phyloP scores from a whole-genome alignment of 1,140 invertebrate species.

The Drosophila auraria region DNA sequence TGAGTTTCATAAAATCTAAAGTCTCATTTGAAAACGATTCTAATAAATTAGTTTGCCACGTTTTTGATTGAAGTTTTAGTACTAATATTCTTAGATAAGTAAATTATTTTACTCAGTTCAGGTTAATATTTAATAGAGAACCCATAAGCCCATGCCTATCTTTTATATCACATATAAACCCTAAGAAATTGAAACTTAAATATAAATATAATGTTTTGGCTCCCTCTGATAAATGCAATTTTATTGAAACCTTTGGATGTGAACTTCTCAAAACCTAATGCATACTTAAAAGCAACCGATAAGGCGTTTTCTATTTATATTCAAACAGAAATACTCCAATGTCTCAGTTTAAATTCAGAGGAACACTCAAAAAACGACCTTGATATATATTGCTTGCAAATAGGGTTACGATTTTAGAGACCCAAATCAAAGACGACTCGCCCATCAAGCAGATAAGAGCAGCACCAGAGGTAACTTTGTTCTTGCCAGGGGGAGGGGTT shows the following conservation, averaged over 20 bases:
- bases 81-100: neutral
- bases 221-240: neutral
- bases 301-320: neutral
- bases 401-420: slow-evolving; percentile 10
- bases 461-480: neutral
- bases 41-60: neutral
- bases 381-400: slow-evolving; percentile 21
- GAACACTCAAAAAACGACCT: slow-evolving; percentile 1
- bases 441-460: slow-evolving; percentile 10
- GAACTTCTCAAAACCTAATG: neutral
- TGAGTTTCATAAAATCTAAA: no score
- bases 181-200: neutral
- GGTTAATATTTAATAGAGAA: neutral
- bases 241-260: neutral
- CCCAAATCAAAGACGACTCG: slow-evolving; percentile 6
- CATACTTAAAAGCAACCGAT: neutral
- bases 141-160: neutral
- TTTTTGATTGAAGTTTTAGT: neutral
- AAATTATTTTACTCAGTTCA: neutral
- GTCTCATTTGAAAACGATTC: neutral
- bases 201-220: no score
- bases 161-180: neutral
- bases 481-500: neutral
- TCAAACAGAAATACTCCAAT: slow-evolving; percentile 16
- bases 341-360: neutral